Evolutionary conservation across 2,797 vertebrate genomes (phyloP).

Genomic region (Neomorphus geoffroyi): DNA sequence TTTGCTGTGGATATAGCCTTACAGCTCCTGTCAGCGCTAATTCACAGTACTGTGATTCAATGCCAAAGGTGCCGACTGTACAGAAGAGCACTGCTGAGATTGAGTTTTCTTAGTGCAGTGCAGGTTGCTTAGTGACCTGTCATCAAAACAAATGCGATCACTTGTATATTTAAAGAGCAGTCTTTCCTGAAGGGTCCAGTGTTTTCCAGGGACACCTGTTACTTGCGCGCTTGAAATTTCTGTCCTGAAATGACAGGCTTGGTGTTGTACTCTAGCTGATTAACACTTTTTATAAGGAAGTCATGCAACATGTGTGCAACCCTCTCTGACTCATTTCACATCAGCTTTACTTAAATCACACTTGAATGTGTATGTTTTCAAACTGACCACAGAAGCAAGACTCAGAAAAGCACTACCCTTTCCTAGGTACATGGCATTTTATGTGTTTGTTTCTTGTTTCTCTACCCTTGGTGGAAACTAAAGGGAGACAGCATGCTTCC

Average conservation of each 20-base stretch:
- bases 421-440: background rate
- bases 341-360: background rate
- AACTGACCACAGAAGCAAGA: background rate
- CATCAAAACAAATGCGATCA: constrained; percentile 71
- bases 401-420: background rate
- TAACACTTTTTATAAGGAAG: constrained; percentile 11
- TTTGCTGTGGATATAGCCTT: background rate
- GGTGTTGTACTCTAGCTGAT: background rate
- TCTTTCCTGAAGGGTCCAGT: background rate
- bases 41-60: background rate
- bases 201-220: constrained; percentile 62
- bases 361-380: fast-evolving
- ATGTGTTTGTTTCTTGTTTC: background rate
- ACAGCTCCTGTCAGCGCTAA: background rate
- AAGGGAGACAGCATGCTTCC: fast-evolving
- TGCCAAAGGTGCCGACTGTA: background rate
- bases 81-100: background rate
- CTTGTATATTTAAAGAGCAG: constrained; percentile 69
- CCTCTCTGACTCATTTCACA: constrained; percentile 9
- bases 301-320: background rate
- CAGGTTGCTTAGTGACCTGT: constrained; percentile 68
- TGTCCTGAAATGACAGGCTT: constrained; percentile 46
- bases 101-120: background rate
- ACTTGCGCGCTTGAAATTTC: constrained; percentile 39
- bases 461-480: background rate